phyloP scores from a whole-genome alignment of 1,140 invertebrate species.

The Microplitis mediator region DNA sequence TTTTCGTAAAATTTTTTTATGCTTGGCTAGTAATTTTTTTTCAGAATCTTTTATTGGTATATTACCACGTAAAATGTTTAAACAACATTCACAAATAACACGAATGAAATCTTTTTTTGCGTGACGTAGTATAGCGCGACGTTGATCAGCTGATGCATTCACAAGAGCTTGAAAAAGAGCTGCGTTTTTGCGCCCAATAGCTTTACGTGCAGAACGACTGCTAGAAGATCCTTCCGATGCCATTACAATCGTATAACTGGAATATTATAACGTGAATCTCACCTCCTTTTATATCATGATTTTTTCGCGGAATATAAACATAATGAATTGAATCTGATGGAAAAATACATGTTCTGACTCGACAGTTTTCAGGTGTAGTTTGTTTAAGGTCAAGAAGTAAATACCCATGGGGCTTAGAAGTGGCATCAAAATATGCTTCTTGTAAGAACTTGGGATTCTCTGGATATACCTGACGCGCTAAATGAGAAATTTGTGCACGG shows the following conservation, averaged over 20 bases:
- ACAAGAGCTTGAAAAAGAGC: neutral
- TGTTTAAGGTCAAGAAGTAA: slow-evolving; percentile 47
- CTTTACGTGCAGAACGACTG: too few species aligned
- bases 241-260: too few species aligned
- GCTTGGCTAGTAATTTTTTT: too few species aligned
- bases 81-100: neutral
- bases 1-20: too few species aligned
- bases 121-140: neutral
- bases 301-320: slow-evolving; percentile 29
- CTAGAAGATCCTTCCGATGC: too few species aligned
- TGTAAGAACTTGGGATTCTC: slow-evolving; percentile 43
- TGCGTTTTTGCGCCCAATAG: neutral
- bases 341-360: slow-evolving; percentile 34
- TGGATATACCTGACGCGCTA: slow-evolving; percentile 39
- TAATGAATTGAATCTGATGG: slow-evolving; percentile 17
- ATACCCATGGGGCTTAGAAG: slow-evolving; percentile 44
- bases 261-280: too few species aligned
- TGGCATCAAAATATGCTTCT: slow-evolving; percentile 47
- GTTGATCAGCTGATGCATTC: neutral
- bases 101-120: neutral
- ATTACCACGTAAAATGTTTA: too few species aligned
- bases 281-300: neutral
- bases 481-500: slow-evolving; percentile 49
- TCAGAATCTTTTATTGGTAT: too few species aligned
- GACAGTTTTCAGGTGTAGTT: slow-evolving; percentile 37